These are phyloP conservation scores for Caretta caretta DNA, from an alignment of 2,113 vertebrate species.

Conservation along the genomic window DNA sequence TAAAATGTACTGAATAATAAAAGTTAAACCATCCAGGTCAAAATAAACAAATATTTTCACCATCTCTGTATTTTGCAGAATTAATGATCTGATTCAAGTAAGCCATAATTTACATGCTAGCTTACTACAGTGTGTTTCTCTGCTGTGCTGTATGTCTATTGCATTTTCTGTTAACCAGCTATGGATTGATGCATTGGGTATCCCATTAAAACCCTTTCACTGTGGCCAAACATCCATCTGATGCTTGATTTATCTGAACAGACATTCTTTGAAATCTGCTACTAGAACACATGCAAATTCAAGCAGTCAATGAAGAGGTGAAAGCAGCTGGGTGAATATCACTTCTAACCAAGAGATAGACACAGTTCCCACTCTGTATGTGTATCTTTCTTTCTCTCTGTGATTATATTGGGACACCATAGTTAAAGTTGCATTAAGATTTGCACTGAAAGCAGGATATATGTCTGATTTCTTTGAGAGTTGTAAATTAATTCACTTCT, in stretches of 20 bases:
- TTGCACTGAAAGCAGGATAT: background rate
- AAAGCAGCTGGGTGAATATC: background rate
- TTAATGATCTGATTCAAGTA: background rate
- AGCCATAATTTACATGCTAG: background rate
- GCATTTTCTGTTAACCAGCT: background rate
- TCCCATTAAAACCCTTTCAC: background rate
- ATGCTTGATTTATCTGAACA: background rate
- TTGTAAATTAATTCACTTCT: background rate
- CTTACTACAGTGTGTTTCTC: background rate
- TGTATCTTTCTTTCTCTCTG: background rate
- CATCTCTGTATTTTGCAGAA: background rate
- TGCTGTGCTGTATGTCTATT: background rate
- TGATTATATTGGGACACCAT: background rate
- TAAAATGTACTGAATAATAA: background rate
- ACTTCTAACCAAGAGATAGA: background rate
- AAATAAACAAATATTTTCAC: background rate
- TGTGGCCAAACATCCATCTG: background rate
- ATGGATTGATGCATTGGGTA: background rate
- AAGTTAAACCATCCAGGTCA: background rate
- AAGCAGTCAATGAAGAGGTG: background rate
- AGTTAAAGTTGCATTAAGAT: background rate
- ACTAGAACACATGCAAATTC: background rate
- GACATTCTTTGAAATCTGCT: background rate
- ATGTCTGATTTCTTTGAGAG: background rate
- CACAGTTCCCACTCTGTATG: background rate